Evolutionary conservation across 2,797 vertebrate genomes (phyloP).

Genomic region (Peromyscus aztecus): DNA sequence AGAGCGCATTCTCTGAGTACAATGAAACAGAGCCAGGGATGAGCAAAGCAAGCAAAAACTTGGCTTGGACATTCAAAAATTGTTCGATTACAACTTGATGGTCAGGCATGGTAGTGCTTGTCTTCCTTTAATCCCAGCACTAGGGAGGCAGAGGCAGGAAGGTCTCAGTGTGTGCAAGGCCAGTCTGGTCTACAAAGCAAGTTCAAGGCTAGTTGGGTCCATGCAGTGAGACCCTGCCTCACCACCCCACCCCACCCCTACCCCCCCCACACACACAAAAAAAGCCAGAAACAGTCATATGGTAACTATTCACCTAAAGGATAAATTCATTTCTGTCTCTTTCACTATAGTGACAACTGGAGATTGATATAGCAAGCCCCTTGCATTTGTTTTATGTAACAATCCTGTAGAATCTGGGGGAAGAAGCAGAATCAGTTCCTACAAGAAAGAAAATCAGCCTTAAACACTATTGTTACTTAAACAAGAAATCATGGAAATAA

Average conservation of each 20-base stretch:
- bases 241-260: not conserved
- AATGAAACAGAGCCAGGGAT: not conserved
- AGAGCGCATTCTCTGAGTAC: not conserved
- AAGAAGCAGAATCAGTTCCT: not conserved
- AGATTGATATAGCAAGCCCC: not conserved
- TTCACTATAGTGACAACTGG: not conserved
- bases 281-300: not conserved
- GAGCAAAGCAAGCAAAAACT: not conserved
- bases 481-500: slow-evolving; percentile 34
- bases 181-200: not conserved
- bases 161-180: not conserved
- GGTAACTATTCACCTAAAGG: not conserved
- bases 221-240: not conserved
- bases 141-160: not conserved
- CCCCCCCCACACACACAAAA: not conserved
- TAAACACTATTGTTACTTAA: not conserved
- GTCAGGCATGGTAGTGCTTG: not conserved
- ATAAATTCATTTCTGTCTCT: not conserved
- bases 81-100: not conserved
- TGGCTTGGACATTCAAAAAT: not conserved
- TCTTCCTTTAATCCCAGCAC: not conserved
- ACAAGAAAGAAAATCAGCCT: not conserved
- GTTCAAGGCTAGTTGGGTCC: not conserved
- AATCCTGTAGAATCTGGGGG: not conserved
- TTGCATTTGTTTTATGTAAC: not conserved